Evolutionary conservation across 2,113 vertebrate species (phyloP).

Genomic region (Pogonocichla stellata): DNA sequence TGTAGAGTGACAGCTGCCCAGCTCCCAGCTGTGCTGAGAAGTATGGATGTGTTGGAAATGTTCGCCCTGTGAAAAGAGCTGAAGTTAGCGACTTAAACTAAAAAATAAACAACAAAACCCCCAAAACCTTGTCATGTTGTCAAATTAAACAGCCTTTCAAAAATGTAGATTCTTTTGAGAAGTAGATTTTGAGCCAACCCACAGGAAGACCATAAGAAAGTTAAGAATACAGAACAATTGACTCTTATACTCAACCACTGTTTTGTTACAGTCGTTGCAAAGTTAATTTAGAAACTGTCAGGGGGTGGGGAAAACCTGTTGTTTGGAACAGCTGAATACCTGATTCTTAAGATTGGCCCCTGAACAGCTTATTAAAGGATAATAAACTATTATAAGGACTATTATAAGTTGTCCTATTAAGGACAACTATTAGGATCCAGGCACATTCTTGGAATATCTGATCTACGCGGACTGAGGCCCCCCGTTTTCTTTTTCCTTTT

Average conservation of each 20-base stretch:
- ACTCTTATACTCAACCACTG: neutral
- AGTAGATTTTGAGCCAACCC: neutral
- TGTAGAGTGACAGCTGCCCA: conserved; percentile 83
- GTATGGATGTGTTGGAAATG: conserved; percentile 83
- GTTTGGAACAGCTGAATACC: neutral
- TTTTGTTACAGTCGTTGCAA: neutral
- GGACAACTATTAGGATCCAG: neutral
- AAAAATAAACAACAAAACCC: neutral
- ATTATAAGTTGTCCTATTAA: neutral
- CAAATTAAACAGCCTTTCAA: neutral
- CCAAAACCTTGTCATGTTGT: neutral
- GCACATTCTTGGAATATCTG: neutral
- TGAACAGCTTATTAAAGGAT: neutral
- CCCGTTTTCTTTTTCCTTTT: neutral
- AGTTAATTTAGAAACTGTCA: neutral
- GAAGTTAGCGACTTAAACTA: neutral
- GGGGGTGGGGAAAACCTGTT: neutral
- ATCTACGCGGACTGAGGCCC: neutral
- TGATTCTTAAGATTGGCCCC: neutral
- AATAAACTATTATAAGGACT: neutral
- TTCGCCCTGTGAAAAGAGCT: conserved; percentile 75
- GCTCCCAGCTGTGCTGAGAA: conserved; percentile 82
- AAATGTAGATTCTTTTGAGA: neutral
- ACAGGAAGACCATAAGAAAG: neutral
- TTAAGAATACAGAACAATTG: neutral